Evolutionary conservation across 2,888 invertebrate species (phyloP).

Genomic region (Chloroclystis v-ata): DNA sequence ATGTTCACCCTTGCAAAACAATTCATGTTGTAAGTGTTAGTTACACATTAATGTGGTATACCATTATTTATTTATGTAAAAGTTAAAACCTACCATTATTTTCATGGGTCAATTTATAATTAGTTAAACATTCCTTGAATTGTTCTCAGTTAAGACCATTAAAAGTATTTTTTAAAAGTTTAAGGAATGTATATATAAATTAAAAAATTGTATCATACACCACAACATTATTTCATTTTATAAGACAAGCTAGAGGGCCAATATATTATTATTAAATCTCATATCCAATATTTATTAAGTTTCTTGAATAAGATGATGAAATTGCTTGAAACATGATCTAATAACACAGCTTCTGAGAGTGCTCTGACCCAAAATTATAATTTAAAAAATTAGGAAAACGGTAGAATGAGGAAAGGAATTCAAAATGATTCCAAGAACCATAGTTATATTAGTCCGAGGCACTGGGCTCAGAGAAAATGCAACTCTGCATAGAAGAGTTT

Average conservation of each 20-base stretch:
- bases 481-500: no score
- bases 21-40: conserved; percentile 43
- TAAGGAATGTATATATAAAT: conserved; percentile 72
- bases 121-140: conserved; percentile 65
- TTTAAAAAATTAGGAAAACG: no score
- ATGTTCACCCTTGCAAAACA: conserved; percentile 37
- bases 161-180: conserved; percentile 39
- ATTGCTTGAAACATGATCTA: no score
- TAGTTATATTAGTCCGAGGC: no score
- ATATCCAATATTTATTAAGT: no score
- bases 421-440: no score
- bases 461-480: no score
- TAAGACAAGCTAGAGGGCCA: neutral
- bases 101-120: conserved; percentile 32
- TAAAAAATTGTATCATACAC: conserved; percentile 55
- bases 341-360: no score
- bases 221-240: conserved; percentile 32
- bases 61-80: conserved; percentile 32
- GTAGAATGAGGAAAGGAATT: no score
- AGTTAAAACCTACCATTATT: conserved; percentile 30
- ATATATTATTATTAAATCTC: neutral
- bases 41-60: conserved; percentile 39
- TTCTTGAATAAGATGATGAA: no score
- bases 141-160: conserved; percentile 37
- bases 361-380: no score